Evolutionary conservation across 2,113 vertebrate species (phyloP), one percentile per base, ranked within the genome.

Genomic region (rat (Rattus norvegicus)): DNA sequence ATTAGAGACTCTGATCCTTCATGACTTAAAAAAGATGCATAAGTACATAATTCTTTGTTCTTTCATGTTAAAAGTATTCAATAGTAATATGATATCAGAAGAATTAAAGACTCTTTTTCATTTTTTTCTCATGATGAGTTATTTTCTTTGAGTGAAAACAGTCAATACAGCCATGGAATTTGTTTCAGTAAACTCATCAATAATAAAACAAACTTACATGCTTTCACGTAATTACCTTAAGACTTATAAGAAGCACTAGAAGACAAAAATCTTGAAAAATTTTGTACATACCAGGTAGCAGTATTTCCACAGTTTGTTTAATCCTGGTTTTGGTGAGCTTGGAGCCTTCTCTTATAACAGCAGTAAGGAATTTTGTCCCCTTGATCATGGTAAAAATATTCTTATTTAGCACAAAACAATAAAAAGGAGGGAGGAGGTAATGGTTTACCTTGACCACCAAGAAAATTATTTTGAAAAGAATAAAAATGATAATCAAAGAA

Each of bases 401-500:
- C 91, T 96, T 89, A 36, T 72, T 88, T 63, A 88, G 69, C 56
- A 96, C 43, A 90, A 83, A 91, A 87, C 8, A 69, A 63, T 43
- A 56, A 67, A 52, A 56, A 65, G 39, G 10, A 83, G 30, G 1
- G 17, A 22, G 24, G 72, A 49, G 75, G 59, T 30, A 2, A 43
- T 70, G 91, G 75, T 80, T 95, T 90, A 90, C 94, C 59, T 47
- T 91, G 96, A 94, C 90, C 91, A 73, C 5, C 26, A 52, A 77
- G 79, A 80, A 93, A 49, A 88, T 70, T 43, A 69, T 92, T 93
- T 90, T 22, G 70, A 77, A 88, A 84, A 59, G 87, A 94, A 92
- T 56, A 80, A 63, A 97, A 96, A 77, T 85, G 88, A 73, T 86
- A 90, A 89, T 88, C 70, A 89, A 96, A 95, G 81, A 93, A 49